Evolutionary conservation across 2,113 vertebrate species (phyloP).

Genomic region (Dendrocopos noguchii): DNA sequence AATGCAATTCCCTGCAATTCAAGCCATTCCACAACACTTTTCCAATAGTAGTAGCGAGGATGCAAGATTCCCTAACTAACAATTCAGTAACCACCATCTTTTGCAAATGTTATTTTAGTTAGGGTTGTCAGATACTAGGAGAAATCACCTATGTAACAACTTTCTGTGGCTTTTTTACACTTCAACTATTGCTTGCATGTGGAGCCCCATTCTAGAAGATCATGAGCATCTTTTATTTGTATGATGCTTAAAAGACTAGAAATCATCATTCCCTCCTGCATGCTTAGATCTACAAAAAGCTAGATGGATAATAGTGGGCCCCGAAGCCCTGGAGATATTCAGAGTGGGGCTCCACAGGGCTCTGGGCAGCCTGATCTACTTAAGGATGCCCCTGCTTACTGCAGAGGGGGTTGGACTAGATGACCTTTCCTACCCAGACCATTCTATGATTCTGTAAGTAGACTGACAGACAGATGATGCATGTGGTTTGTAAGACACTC

Average conservation of each 20-base stretch:
- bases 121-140: not conserved
- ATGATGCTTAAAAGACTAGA: not conserved
- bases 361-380: too few species aligned
- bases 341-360: too few species aligned
- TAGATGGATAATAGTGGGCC: not conserved
- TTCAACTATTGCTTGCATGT: fast-evolving
- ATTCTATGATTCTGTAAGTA: too few species aligned
- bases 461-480: not conserved
- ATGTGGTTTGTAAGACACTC: not conserved
- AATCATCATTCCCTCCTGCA: not conserved
- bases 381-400: too few species aligned
- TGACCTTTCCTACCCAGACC: too few species aligned
- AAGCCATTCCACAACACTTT: too few species aligned
- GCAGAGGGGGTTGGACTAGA: too few species aligned
- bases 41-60: not conserved
- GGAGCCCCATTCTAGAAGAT: not conserved
- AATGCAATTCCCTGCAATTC: too few species aligned
- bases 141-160: not conserved
- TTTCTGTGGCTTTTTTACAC: not conserved
- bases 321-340: too few species aligned
- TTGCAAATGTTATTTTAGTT: not conserved
- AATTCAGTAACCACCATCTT: not conserved
- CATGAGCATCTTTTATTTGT: not conserved
- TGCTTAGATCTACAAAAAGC: not conserved
- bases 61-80: not conserved